These are phyloP conservation scores for Cryptotermes secundus DNA, from an alignment of 1,140 invertebrate genomes.

Conservation along the genomic window DNA sequence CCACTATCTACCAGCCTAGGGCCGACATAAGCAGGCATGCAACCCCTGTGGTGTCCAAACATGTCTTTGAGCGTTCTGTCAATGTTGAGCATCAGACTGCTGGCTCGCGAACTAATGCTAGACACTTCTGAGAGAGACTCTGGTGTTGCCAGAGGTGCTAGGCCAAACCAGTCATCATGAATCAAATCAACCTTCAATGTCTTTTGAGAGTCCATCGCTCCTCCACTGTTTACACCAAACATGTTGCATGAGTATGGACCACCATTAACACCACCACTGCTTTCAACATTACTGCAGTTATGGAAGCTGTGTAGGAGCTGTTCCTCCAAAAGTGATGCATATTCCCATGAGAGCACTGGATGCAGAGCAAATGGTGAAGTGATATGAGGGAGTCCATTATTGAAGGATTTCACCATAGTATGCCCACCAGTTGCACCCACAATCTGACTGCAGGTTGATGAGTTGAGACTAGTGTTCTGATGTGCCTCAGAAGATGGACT, in stretches of 20 bases:
- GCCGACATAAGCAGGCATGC: neutral
- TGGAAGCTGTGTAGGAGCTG: conserved; percentile 38
- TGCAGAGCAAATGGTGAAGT: conserved; percentile 40
- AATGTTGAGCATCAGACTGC: conserved; percentile 39
- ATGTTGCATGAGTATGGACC: neutral
- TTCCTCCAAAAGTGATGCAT: conserved; percentile 41
- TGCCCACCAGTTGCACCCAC: neutral
- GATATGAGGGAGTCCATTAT: conserved; percentile 20
- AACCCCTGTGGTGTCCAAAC: conserved; percentile 2
- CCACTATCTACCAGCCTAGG: neutral
- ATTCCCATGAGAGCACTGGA: conserved; percentile 43
- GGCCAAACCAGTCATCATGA: conserved; percentile 63
- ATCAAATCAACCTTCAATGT: conserved; percentile 50
- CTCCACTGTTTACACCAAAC: neutral
- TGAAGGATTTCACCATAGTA: neutral
- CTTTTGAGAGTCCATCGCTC: neutral
- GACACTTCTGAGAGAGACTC: conserved; percentile 78
- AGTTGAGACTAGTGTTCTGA: conserved; percentile 24
- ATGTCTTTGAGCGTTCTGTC: conserved; percentile 30
- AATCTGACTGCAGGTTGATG: conserved; percentile 16
- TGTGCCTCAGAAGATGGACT: conserved; percentile 51
- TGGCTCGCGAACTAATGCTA: conserved; percentile 42
- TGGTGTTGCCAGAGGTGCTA: conserved; percentile 80
- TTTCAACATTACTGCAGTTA: conserved; percentile 11
- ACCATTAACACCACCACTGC: neutral